These are phyloP conservation scores for Lasioglossum marginatum DNA, from an alignment of 2,888 invertebrate species.

Conservation along the genomic window DNA sequence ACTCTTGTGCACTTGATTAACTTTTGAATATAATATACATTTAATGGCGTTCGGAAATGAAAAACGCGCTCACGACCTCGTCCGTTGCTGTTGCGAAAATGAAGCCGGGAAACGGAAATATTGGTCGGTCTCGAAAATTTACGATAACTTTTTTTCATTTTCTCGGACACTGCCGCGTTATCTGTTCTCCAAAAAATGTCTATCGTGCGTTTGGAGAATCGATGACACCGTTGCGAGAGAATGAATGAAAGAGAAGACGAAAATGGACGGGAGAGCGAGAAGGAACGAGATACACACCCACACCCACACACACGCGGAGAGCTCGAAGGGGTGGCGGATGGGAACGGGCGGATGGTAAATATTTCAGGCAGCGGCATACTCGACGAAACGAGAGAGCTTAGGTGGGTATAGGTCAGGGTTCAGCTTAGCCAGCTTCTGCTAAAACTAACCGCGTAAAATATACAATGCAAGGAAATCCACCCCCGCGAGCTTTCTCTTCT, in stretches of 20 bases:
- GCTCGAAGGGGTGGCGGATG: conserved; percentile 43
- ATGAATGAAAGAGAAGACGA: background rate
- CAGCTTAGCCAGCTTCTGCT: conserved; percentile 54
- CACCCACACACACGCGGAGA: background rate
- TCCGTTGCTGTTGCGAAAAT: background rate
- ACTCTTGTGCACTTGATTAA: background rate
- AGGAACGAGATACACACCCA: background rate
- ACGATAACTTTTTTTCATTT: conserved; percentile 9
- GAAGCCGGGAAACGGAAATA: conserved; percentile 17
- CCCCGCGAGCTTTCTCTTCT: conserved; percentile 5
- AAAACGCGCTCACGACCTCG: background rate
- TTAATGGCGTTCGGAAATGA: background rate
- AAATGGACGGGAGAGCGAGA: background rate
- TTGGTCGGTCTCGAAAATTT: conserved; percentile 14
- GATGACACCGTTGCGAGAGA: conserved; percentile 32
- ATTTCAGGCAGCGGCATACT: conserved; percentile 74
- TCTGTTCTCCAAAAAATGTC: background rate
- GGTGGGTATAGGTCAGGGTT: conserved; percentile 43
- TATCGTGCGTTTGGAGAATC: conserved; percentile 36
- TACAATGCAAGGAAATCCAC: conserved; percentile 59
- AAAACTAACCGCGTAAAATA: conserved; percentile 71
- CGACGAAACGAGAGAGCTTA: conserved; percentile 73
- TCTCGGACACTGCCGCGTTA: background rate
- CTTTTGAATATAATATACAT: background rate
- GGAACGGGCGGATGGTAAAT: conserved; percentile 69